Evolutionary conservation across 1,140 invertebrate genomes (phyloP).

Genomic region (Drosophila parabipectinata): DNA sequence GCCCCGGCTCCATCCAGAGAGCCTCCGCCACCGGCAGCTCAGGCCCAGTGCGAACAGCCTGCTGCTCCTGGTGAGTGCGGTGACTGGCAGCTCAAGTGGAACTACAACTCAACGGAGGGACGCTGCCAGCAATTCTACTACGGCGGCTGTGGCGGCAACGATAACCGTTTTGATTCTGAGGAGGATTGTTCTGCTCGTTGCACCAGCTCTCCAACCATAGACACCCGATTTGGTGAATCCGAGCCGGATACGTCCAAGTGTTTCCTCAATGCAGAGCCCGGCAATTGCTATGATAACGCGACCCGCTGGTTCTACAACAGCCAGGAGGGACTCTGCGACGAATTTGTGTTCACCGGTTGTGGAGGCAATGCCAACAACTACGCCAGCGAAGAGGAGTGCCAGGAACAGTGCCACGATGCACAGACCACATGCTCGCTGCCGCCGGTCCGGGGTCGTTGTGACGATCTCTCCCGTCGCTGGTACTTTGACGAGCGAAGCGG

Average conservation of each 20-base stretch:
- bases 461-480: constrained; percentile 87
- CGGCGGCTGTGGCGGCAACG: constrained; percentile 92
- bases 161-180: constrained; percentile 90
- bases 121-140: constrained; percentile 91
- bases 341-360: constrained; percentile 93
- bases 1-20: constrained; percentile 41
- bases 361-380: constrained; percentile 95
- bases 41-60: constrained; percentile 88
- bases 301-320: constrained; percentile 92
- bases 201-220: constrained; percentile 63
- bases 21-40: constrained; percentile 15
- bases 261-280: constrained; percentile 88
- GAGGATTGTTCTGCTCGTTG: constrained; percentile 91
- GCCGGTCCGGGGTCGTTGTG: constrained; percentile 86
- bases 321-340: constrained; percentile 90
- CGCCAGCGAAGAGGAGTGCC: constrained; percentile 90
- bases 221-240: constrained; percentile 23
- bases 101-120: constrained; percentile 90
- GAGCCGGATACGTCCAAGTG: constrained; percentile 85
- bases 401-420: constrained; percentile 89
- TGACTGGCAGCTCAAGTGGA: constrained; percentile 91
- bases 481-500: constrained; percentile 89
- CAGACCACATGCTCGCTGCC: constrained; percentile 91
- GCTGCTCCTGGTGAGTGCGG: constrained; percentile 91
- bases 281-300: constrained; percentile 87